Conservation (phyloP, 2,797 vertebrate genomes). For the Pogoniulus pusillus region DNA sequence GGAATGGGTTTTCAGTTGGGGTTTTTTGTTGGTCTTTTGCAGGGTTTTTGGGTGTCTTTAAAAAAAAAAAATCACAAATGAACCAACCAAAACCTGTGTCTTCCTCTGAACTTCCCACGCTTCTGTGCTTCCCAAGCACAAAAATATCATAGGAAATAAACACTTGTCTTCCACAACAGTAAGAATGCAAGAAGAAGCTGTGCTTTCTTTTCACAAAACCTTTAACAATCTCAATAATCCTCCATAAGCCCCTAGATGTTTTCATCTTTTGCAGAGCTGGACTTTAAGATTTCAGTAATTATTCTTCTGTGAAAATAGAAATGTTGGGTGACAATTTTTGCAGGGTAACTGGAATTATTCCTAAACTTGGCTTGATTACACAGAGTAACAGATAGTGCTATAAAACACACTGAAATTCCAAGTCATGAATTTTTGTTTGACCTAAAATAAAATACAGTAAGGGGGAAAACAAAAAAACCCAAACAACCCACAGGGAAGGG, state of each 20-base stretch:
- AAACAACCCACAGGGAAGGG: background rate
- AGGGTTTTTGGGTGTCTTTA: background rate
- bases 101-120: background rate
- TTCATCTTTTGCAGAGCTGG: background rate
- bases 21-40: background rate
- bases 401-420: background rate
- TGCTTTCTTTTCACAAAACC: background rate
- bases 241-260: background rate
- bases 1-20: background rate
- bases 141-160: background rate
- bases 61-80: too few relatives aligned
- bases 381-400: background rate
- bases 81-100: background rate
- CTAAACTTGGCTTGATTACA: constrained; percentile 2
- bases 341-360: background rate
- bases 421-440: background rate
- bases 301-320: background rate
- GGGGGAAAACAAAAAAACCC: too few relatives aligned
- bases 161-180: background rate
- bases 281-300: background rate
- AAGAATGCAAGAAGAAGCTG: background rate
- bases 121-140: background rate
- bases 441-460: background rate
- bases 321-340: background rate
- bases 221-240: background rate